Conservation (phyloP, 2,113 vertebrate genomes). For the Nipponia nippon region DNA sequence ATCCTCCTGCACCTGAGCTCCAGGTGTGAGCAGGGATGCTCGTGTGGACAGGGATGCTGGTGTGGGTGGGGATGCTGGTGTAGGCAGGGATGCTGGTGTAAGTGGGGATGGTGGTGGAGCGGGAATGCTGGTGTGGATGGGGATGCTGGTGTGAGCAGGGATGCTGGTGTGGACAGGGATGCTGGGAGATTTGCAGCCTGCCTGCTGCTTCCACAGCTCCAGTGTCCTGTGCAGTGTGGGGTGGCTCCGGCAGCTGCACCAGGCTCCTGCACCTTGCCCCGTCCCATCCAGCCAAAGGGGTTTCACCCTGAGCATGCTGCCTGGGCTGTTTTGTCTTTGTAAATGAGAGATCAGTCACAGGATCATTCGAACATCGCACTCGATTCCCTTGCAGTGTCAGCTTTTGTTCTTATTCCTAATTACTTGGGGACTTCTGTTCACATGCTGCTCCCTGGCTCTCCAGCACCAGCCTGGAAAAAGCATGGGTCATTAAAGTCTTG, state of each 20-base stretch:
- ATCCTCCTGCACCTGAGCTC: not conserved
- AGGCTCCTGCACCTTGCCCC: not conserved
- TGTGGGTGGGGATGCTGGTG: not conserved
- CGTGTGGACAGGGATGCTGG: not conserved
- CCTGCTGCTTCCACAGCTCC: too few species aligned
- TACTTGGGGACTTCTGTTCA: not conserved
- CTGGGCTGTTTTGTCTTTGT: too few species aligned
- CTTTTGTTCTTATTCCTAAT: not conserved
- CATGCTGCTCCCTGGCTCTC: not conserved
- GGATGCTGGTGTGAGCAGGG: not conserved
- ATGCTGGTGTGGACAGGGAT: not conserved
- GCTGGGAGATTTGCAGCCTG: not conserved
- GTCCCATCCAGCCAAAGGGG: rapidly evolving
- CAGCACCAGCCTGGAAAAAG: not conserved
- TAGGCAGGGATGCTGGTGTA: rapidly evolving
- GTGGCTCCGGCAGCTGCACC: rapidly evolving
- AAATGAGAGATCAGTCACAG: not conserved
- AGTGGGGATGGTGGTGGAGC: rapidly evolving
- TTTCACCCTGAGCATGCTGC: rapidly evolving
- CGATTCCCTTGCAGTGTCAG: not conserved
- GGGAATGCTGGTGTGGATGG: rapidly evolving
- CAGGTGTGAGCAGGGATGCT: not conserved
- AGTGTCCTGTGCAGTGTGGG: rapidly evolving
- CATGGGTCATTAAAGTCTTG: not conserved
- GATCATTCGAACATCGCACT: rapidly evolving